These are phyloP conservation scores for Phania funesta DNA, from an alignment of 2,888 invertebrate species.

Conservation along the genomic window DNA sequence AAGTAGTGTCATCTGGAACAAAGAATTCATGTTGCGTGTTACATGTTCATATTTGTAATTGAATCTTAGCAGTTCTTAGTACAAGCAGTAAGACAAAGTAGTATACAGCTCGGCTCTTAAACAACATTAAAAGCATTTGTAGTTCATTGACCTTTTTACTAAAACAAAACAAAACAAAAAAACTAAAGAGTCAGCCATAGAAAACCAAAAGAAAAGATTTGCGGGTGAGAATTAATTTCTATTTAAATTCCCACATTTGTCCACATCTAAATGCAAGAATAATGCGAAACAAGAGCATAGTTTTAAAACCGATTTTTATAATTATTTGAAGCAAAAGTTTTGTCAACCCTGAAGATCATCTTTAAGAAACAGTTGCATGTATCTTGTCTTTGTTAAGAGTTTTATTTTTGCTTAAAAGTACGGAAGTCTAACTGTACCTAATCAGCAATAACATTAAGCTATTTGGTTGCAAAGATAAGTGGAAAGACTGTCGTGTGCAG, in stretches of 20 bases:
- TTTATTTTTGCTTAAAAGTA: neutral
- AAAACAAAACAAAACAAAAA: neutral
- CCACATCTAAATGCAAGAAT: neutral
- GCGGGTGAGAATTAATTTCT: slow-evolving; percentile 35
- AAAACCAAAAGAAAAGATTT: slow-evolving; percentile 11
- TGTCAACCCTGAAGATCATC: slow-evolving; percentile 10
- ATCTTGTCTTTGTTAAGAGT: neutral
- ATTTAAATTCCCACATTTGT: slow-evolving; percentile 49
- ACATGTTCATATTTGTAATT: slow-evolving; percentile 61
- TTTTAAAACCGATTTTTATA: slow-evolving; percentile 25
- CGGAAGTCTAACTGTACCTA: neutral
- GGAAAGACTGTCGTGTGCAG: slow-evolving; percentile 3
- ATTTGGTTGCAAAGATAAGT: neutral
- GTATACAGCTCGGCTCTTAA: slow-evolving; percentile 2
- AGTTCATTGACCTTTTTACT: slow-evolving; percentile 53
- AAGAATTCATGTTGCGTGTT: slow-evolving; percentile 60
- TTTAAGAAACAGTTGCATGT: neutral
- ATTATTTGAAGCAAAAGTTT: slow-evolving; percentile 2
- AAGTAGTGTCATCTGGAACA: slow-evolving; percentile 54
- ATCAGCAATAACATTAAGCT: neutral
- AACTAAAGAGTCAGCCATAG: slow-evolving; percentile 5
- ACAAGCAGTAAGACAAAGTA: slow-evolving; percentile 13
- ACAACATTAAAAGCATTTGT: slow-evolving; percentile 17
- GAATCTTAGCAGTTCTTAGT: slow-evolving; percentile 37
- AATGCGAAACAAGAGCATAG: slow-evolving; percentile 26